Evolutionary conservation across 2,888 invertebrate species (phyloP), one percentile per base, ranked within the genome.

Genomic region (Lochmaea capreae): DNA sequence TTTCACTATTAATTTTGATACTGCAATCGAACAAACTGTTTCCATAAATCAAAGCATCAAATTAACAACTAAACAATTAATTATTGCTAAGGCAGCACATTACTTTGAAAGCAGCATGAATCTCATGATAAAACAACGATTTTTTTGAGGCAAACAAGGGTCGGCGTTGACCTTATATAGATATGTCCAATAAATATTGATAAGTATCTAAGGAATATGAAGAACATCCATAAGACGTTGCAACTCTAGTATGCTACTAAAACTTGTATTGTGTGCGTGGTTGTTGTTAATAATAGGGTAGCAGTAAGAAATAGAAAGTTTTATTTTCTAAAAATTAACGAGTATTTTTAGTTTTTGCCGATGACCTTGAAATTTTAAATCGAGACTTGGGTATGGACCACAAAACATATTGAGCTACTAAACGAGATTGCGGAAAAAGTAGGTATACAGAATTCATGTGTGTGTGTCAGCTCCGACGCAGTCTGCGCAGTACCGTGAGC

Each of bases 71-170:
- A 49, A 49, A 65, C 43, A 46, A 67, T 59, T 59, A 59, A 67
- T 22, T 57, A 67, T 22, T 67, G 59, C 67, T 26, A 10, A 42
- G 46, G 12, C 59, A 59, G 59, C 67, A 67, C 49, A 67, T 67
- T 67, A 67, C 22, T 57, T 61, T 46, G 46, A 18, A 39, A 67
- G 12, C 12, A 57, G 16, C 11, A 57, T 67, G 43, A 59, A 57
- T 52, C 33, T 22, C n/a, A 59, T 59, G 61, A 67, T 26, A 63
- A 46, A 63, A 65, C 52, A 46, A 33, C 14, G 57, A 67, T 67
- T 67, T 67, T 59, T 39, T 67, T 61, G 46, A 61, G 43, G 46
- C 57, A 67, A 67, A 67, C 67, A 67, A 67, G 43, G 67, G 67
- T 58, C 43, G 14, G 58, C 67, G 22, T 59, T 12, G 62, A 59